A percentile compares a stretch with the other conserved stretches of the same genome.
Conservation (phyloP, 2,113 vertebrate genomes). For the Thamnaconus septentrionalis region DNA sequence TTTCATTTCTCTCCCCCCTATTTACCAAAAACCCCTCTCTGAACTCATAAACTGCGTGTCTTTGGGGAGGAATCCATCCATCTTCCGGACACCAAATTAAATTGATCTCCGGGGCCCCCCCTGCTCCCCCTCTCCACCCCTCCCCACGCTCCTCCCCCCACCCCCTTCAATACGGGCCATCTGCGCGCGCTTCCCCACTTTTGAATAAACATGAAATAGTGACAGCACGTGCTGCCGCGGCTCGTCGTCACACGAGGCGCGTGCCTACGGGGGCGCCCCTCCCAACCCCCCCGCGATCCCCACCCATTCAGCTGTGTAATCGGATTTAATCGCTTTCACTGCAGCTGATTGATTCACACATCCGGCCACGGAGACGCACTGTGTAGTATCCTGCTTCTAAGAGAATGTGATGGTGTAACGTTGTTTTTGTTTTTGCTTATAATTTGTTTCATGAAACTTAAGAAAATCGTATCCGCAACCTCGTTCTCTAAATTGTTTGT, state of each 20-base stretch:
- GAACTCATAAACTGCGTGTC: conserved; percentile 71
- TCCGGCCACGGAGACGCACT: background rate
- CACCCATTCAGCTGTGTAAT: conserved; percentile 50
- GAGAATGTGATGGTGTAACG: background rate
- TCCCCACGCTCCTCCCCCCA: conserved; percentile 31
- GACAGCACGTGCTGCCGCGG: conserved; percentile 54
- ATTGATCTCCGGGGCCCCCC: conserved; percentile 57
- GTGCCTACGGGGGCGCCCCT: conserved; percentile 31
- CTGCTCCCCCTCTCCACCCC: conserved; percentile 27
- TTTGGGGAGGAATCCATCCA: conserved; percentile 71
- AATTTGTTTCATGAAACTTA: background rate
- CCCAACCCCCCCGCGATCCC: background rate
- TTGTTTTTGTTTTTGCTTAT: background rate
- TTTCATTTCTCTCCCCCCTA: conserved; percentile 63
- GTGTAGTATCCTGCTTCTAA: conserved; percentile 3
- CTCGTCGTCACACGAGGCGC: conserved; percentile 26
- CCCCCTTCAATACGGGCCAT: conserved; percentile 68
- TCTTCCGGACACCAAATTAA: conserved; percentile 74
- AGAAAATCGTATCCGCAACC: no score
- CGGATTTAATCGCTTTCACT: conserved; percentile 42
- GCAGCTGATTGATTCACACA: conserved; percentile 53
- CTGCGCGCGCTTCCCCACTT: conserved; percentile 57
- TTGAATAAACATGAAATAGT: conserved; percentile 56
- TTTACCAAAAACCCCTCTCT: conserved; percentile 54
- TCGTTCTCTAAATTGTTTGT: no score